These are phyloP conservation scores for Lithophane semibrunnea DNA, from an alignment of 2,888 invertebrate genomes.

Conservation along the genomic window DNA sequence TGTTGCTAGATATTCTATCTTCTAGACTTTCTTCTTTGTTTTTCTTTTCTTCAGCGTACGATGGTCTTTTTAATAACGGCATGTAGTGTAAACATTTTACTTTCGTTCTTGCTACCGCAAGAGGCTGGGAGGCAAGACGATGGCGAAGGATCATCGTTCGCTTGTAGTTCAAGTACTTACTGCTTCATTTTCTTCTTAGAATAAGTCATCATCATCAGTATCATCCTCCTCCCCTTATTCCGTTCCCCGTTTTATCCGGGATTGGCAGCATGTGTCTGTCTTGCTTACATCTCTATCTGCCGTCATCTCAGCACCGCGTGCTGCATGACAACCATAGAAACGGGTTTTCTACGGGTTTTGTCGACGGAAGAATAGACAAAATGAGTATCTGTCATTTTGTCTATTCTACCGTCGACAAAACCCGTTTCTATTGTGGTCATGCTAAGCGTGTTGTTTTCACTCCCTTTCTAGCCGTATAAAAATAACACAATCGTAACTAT, in stretches of 20 bases:
- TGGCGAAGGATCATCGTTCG: slow-evolving; percentile 77
- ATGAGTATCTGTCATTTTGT: too few species aligned
- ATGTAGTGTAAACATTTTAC: slow-evolving; percentile 34
- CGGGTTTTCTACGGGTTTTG: too few species aligned
- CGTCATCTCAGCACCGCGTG: not conserved
- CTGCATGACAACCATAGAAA: too few species aligned
- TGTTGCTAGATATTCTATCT: slow-evolving; percentile 30
- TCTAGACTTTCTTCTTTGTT: slow-evolving; percentile 22
- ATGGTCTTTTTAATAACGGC: slow-evolving; percentile 55
- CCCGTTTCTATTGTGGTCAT: too few species aligned
- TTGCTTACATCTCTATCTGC: not conserved
- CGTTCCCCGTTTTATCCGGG: not conserved
- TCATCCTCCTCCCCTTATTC: not conserved
- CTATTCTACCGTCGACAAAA: too few species aligned
- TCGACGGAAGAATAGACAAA: too few species aligned
- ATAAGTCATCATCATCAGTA: not conserved
- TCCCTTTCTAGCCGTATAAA: too few species aligned
- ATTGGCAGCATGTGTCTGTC: not conserved
- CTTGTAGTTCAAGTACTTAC: slow-evolving; percentile 83
- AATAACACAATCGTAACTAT: too few species aligned
- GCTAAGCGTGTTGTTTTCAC: too few species aligned
- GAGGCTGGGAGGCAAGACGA: slow-evolving; percentile 79
- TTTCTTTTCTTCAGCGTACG: slow-evolving; percentile 55
- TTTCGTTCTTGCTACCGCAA: slow-evolving; percentile 75
- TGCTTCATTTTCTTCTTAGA: slow-evolving; percentile 52